Percentiles rank a stretch among this genome's conserved stretches.
Evolutionary conservation across 1,140 invertebrate genomes (phyloP).

Genomic region (Achroia grisella): DNA sequence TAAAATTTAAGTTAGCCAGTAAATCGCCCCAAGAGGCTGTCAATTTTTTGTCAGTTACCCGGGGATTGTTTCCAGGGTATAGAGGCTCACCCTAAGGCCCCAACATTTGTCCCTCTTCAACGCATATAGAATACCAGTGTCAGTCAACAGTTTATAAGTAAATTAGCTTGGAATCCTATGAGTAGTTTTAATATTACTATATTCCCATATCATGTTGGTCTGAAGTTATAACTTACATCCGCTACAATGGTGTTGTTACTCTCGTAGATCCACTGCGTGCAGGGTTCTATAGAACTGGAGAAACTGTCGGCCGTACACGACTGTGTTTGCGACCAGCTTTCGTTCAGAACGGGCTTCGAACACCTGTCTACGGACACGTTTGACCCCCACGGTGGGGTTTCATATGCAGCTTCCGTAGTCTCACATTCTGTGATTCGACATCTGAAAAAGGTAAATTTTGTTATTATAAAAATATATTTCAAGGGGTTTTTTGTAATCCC

Average conservation of each 20-base stretch:
- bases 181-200: too few relatives aligned
- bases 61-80: too few relatives aligned
- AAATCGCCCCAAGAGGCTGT: too few relatives aligned
- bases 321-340: neutral
- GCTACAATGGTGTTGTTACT: slow-evolving; percentile 39
- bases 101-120: too few relatives aligned
- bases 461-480: neutral
- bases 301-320: slow-evolving; percentile 36
- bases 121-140: too few relatives aligned
- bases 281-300: slow-evolving; percentile 18
- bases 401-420: slow-evolving; percentile 4
- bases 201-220: too few relatives aligned
- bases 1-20: too few relatives aligned
- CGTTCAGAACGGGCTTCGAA: slow-evolving; percentile 25
- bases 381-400: slow-evolving; percentile 31
- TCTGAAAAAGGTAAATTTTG: slow-evolving; percentile 12
- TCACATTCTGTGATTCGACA: slow-evolving; percentile 44
- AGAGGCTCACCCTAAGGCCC: too few relatives aligned
- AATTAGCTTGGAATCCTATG: too few relatives aligned
- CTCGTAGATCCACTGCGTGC: slow-evolving; percentile 49
- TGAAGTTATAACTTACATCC: slow-evolving; percentile 22
- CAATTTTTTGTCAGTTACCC: too few relatives aligned
- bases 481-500: too few relatives aligned
- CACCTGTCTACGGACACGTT: slow-evolving; percentile 26
- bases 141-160: too few relatives aligned